These are phyloP conservation scores for Saimiri boliviensis DNA, from an alignment of 2,113 vertebrate species.

Conservation along the genomic window DNA sequence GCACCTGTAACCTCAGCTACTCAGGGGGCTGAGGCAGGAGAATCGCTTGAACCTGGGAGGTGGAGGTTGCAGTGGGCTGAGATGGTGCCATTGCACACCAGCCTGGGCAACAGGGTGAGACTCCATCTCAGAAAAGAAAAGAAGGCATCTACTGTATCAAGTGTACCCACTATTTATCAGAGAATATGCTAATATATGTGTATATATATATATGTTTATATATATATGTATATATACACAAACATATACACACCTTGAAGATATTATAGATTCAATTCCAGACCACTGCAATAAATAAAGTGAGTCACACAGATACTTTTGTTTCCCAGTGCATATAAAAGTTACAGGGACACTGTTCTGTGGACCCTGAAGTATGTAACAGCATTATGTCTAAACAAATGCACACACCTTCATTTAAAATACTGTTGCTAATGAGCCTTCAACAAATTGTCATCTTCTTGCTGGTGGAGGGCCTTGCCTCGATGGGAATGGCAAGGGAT, in stretches of 20 bases:
- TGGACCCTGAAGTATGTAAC: neutral
- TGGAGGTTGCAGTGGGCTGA: too few species aligned
- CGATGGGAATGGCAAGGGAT: neutral
- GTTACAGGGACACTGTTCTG: neutral
- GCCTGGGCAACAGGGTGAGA: too few species aligned
- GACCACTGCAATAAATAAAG: neutral
- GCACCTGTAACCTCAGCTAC: too few species aligned
- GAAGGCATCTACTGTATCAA: neutral
- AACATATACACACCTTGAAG: neutral
- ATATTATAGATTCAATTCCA: neutral
- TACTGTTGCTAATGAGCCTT: neutral
- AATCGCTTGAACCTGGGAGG: too few species aligned
- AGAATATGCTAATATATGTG: neutral
- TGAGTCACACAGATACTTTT: neutral
- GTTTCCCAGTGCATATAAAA: neutral
- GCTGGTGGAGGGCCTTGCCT: neutral
- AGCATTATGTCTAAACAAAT: neutral
- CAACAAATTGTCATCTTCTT: neutral
- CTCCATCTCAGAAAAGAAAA: neutral
- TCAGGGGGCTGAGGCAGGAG: too few species aligned
- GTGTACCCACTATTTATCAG: neutral
- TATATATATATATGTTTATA: neutral
- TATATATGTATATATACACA: too few species aligned
- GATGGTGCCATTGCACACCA: too few species aligned
- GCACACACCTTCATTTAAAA: neutral